phyloP scores from a whole-genome alignment of 2,113 vertebrate species.

The Petrocephalus microphthalmus region DNA sequence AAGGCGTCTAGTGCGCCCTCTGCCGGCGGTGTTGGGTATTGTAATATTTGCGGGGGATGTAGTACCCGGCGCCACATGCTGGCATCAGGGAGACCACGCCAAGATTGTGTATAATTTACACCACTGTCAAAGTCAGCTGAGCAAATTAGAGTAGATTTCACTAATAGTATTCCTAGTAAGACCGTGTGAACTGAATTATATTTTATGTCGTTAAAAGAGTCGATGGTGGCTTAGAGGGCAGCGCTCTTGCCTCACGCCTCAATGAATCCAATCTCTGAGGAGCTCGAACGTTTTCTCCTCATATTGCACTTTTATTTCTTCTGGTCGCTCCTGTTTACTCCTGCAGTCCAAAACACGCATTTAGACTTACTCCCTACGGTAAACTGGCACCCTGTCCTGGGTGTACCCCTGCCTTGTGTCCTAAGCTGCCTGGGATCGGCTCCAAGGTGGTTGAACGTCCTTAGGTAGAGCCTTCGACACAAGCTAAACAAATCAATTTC shows the following conservation, averaged over 20 bases:
- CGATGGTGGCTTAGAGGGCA: background rate
- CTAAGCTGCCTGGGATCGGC: background rate
- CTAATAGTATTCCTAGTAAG: background rate
- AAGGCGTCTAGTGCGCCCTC: conserved; percentile 48
- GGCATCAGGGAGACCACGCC: background rate
- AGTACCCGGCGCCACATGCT: background rate
- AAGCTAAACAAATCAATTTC: background rate
- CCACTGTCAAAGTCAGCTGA: background rate
- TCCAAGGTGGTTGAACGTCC: background rate
- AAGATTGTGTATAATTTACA: background rate
- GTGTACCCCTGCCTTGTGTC: background rate
- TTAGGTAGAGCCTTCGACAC: background rate
- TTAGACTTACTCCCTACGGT: background rate
- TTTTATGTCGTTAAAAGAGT: background rate
- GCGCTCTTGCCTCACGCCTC: background rate
- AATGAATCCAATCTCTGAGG: background rate
- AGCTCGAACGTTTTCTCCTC: background rate
- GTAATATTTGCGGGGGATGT: background rate
- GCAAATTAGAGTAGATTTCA: background rate
- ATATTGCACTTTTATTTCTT: background rate
- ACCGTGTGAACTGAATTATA: background rate
- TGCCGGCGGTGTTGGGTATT: conserved; percentile 35
- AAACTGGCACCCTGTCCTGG: background rate
- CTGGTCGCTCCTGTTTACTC: background rate
- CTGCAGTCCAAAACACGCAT: background rate